These are phyloP conservation scores for Drosophila buzzatii DNA, from an alignment of 2,888 invertebrate species.

Conservation along the genomic window DNA sequence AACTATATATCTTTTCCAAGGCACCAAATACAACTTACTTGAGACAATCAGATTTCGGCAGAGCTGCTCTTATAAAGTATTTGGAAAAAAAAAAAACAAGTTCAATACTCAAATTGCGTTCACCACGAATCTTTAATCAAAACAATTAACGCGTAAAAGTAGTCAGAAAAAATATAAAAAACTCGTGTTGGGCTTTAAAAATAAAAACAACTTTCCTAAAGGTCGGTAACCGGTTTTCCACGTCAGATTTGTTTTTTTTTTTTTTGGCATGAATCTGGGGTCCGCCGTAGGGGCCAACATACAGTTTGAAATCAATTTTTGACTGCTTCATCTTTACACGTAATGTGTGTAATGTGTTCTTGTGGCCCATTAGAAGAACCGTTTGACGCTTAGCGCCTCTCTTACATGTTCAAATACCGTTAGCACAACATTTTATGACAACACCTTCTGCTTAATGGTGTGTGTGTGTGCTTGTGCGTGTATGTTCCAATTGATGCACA, in stretches of 20 bases:
- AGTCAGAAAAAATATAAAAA: conserved; percentile 32
- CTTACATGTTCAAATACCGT: conserved; percentile 67
- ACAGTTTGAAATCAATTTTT: conserved; percentile 57
- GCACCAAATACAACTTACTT: not conserved
- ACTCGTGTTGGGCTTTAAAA: conserved; percentile 19
- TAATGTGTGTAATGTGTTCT: conserved; percentile 52
- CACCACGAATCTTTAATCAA: conserved; percentile 54
- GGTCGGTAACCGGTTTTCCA: conserved; percentile 75
- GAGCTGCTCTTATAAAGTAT: conserved; percentile 14
- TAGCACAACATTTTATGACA: conserved; percentile 61
- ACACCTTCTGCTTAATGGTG: conserved; percentile 42
- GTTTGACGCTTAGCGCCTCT: conserved; percentile 63
- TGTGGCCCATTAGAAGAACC: conserved; percentile 58
- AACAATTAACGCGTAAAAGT: conserved; percentile 72
- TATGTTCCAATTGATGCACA: conserved; percentile 55
- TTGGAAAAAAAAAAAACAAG: conserved; percentile 23
- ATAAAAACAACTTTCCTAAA: conserved; percentile 73
- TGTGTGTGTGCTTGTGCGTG: conserved; percentile 10
- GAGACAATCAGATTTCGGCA: conserved; percentile 27
- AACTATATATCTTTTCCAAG: not conserved
- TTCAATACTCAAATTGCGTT: conserved; percentile 49
- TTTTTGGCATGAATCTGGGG: conserved; percentile 51
- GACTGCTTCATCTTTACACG: conserved; percentile 46
- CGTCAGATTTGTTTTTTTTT: conserved; percentile 23
- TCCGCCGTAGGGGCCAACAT: conserved; percentile 32